Evolutionary conservation across 2,888 invertebrate species (phyloP).

Genomic region (Stramonita haemastoma): DNA sequence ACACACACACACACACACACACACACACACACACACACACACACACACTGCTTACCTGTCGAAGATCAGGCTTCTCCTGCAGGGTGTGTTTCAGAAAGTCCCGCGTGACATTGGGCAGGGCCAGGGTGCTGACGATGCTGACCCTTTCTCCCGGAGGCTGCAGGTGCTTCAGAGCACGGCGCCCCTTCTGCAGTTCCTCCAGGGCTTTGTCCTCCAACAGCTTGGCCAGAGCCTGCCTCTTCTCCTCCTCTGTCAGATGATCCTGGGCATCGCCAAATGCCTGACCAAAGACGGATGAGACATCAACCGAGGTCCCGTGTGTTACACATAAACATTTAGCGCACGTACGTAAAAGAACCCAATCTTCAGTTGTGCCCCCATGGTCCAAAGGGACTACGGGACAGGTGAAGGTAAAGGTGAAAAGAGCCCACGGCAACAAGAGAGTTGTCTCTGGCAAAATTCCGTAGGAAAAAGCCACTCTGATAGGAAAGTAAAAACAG

Average conservation of each 20-base stretch:
- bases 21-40: too few relatives aligned
- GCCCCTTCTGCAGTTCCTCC: constrained; percentile 2
- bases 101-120: background rate
- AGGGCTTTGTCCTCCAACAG: background rate
- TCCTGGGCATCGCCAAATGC: constrained; percentile 24
- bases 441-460: too few relatives aligned
- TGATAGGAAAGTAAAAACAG: too few relatives aligned
- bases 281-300: background rate
- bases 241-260: background rate
- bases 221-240: background rate
- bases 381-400: too few relatives aligned
- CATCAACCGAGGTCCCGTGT: too few relatives aligned
- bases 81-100: background rate
- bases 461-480: too few relatives aligned
- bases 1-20: too few relatives aligned
- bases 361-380: too few relatives aligned
- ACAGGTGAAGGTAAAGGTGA: too few relatives aligned
- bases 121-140: constrained; percentile 12
- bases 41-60: background rate
- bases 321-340: too few relatives aligned
- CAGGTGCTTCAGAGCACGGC: background rate
- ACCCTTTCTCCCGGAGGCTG: background rate
- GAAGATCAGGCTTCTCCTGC: background rate
- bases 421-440: too few relatives aligned
- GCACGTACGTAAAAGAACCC: too few relatives aligned